phyloP scores from a whole-genome alignment of 2,797 vertebrate genomes.

The Propithecus perrieri region DNA sequence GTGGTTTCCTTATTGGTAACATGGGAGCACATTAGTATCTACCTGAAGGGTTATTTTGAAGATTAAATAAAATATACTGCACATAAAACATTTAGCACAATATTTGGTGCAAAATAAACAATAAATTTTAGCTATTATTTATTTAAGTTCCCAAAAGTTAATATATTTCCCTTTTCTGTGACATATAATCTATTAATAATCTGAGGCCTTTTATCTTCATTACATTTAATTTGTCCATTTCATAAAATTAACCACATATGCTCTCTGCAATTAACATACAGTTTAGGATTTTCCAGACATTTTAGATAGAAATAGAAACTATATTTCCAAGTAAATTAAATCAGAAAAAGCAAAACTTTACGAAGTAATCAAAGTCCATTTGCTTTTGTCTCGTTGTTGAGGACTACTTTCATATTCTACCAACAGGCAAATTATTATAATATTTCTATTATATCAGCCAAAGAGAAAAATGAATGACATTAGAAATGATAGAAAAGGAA shows the following conservation, averaged over 20 bases:
- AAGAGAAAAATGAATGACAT: conserved; percentile 53
- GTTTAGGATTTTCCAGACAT: not conserved
- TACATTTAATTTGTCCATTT: conserved; percentile 35
- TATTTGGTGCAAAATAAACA: conserved; percentile 43
- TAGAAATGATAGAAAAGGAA: conserved; percentile 66
- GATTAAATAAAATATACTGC: not conserved
- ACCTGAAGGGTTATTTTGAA: conserved; percentile 13
- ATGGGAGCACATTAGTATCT: not conserved
- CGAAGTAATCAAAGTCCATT: conserved; percentile 38
- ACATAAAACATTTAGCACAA: conserved; percentile 29
- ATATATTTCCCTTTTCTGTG: conserved; percentile 9
- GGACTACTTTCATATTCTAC: conserved; percentile 45
- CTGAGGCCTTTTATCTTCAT: conserved; percentile 30
- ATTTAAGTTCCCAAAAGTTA: conserved; percentile 31
- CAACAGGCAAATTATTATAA: conserved; percentile 28
- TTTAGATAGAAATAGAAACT: conserved; percentile 50
- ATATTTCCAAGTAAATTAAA: conserved; percentile 46
- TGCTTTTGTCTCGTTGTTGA: not conserved
- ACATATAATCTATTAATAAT: conserved; percentile 13
- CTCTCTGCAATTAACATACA: not conserved
- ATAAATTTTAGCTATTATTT: conserved; percentile 35
- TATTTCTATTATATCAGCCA: conserved; percentile 20
- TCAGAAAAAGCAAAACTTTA: conserved; percentile 38
- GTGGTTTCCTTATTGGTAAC: conserved; percentile 20
- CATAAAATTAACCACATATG: conserved; percentile 32